A percentile compares a stretch with the other conserved stretches of the same genome.
These are phyloP conservation scores for Danionella dracula DNA, from an alignment of 2,797 vertebrate genomes.

Conservation along the genomic window DNA sequence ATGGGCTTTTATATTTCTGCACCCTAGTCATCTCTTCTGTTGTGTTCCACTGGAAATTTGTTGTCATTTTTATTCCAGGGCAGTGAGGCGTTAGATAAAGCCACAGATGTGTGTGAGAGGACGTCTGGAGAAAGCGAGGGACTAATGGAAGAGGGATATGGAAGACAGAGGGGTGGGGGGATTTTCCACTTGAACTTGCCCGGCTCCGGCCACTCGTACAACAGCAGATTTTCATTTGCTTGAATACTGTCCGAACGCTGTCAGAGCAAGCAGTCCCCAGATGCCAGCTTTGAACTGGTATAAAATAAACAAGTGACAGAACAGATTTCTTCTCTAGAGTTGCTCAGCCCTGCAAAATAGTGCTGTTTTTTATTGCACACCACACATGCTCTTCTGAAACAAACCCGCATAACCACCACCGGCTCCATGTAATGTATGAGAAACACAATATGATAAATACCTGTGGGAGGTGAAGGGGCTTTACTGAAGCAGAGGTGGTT, in stretches of 20 bases:
- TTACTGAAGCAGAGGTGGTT: background rate
- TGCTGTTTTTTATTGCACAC: slow-evolving; percentile 39
- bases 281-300: slow-evolving; percentile 35
- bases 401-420: background rate
- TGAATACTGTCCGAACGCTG: slow-evolving; percentile 53
- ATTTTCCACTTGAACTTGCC: slow-evolving; percentile 73
- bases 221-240: slow-evolving; percentile 64
- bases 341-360: slow-evolving; percentile 16
- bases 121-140: slow-evolving; percentile 31
- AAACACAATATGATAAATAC: slow-evolving; percentile 18
- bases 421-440: background rate
- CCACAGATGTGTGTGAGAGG: slow-evolving; percentile 51
- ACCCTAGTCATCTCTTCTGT: slow-evolving; percentile 48
- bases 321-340: slow-evolving; percentile 11
- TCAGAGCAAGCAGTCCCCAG: slow-evolving; percentile 45
- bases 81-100: slow-evolving; percentile 59
- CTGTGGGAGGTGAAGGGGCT: slow-evolving; percentile 9
- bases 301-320: slow-evolving; percentile 43
- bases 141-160: slow-evolving; percentile 35
- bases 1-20: slow-evolving; percentile 68
- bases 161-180: slow-evolving; percentile 18
- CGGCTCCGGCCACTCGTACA: slow-evolving; percentile 62
- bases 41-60: slow-evolving; percentile 67
- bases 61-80: slow-evolving; percentile 77
- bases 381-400: background rate